Evolutionary conservation across 2,888 invertebrate genomes (phyloP), one percentile per base, ranked within the genome.

Genomic region (Tuberolachnus salignus): DNA sequence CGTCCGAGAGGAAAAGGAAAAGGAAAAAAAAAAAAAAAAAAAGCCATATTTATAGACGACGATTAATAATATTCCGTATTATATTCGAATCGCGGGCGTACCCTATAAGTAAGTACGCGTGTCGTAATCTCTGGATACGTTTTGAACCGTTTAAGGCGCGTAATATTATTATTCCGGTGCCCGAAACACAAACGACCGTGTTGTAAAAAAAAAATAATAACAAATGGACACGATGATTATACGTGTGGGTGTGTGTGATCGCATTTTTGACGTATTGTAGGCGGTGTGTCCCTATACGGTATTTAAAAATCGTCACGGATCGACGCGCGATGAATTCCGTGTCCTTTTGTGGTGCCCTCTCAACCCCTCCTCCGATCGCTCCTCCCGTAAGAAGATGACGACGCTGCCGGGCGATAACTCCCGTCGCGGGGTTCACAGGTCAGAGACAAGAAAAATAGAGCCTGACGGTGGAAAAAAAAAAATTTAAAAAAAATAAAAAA

Each of bases 291-390:
- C n/a, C n/a, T n/a, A n/a, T n/a, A n/a, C 19, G 44, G 64, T 66
- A 46, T 74, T 74, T 66, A 66, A 75, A 64, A 67, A 75, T 66
- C 75, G 75, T 75, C 75, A 75, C 75, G 75, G 75, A 74, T 74
- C 64, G 44, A 66, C 73, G 53, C 63, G 70, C 23, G 3, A n/a
- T 55, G 13, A 14, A 42, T 75, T 67, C 23, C 13, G 26, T 14
- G 67, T 78, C 67, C 66, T 78, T 78, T 78, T 67, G 67, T 49
- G 67, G 57, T 19, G 55, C 26, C n/a, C 46, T 23, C 1, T 0
- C n/a, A 46, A 21, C 3, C 2, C 1, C 34, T 3, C 46, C 46
- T 2, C 2, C n/a, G 66, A 21, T 0, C 2, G 10, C 34, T 3
- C 11, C 42, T 19, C 26, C 42, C 14, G n/a, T n/a, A n/a, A n/a